Evolutionary conservation across 2,113 vertebrate species (phyloP).

Genomic region (Eira barbara): DNA sequence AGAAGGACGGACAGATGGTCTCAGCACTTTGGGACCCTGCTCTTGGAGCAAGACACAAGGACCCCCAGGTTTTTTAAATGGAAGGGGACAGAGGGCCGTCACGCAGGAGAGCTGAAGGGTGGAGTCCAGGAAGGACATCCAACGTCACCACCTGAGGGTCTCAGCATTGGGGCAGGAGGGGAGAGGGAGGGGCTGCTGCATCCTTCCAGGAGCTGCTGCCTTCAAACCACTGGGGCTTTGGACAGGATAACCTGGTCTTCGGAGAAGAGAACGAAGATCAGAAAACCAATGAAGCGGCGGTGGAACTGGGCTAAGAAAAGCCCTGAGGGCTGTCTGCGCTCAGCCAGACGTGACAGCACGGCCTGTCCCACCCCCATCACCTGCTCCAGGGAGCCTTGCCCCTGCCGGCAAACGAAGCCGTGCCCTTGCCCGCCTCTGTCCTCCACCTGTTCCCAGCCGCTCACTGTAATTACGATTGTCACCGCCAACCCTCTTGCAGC

Average conservation of each 20-base stretch:
- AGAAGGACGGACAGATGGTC: not conserved
- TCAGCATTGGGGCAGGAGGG: not conserved
- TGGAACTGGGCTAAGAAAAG: constrained; percentile 15
- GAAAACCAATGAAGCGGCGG: not conserved
- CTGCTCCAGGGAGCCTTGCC: not conserved
- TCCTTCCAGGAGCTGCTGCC: not conserved
- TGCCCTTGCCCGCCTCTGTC: not conserved
- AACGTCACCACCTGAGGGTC: not conserved
- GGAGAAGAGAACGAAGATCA: not conserved
- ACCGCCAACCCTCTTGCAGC: not conserved
- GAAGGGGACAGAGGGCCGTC: not conserved
- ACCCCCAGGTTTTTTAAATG: not conserved
- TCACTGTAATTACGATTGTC: not conserved
- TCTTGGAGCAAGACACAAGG: not conserved
- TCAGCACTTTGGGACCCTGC: not conserved
- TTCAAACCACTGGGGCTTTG: not conserved
- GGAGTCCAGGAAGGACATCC: not conserved
- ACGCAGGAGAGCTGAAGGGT: not conserved
- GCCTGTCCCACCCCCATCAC: not conserved
- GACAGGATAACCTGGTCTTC: not conserved
- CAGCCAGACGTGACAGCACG: not conserved
- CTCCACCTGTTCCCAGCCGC: not conserved
- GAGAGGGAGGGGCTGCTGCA: not conserved
- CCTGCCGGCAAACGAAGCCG: not conserved
- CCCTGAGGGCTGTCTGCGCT: not conserved